Evolutionary conservation across 2,113 vertebrate species (phyloP), one percentile per base, ranked within the genome.

Genomic region (Monopterus albus): DNA sequence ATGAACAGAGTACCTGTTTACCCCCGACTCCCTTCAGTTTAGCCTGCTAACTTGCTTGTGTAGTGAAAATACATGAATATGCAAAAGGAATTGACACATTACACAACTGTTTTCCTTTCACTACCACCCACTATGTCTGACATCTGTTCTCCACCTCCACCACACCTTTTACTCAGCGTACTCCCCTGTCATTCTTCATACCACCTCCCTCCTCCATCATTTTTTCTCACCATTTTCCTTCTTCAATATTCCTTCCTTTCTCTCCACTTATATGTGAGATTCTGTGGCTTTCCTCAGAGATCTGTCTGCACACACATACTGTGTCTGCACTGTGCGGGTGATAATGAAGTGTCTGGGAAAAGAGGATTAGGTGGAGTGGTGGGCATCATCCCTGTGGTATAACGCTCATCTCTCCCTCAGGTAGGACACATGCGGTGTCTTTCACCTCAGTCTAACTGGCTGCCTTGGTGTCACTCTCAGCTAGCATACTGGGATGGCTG

Each of bases 331-430:
- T 52, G 74, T 83, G 78, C 43, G 28, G 74, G 83, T 72, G 85
- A 90, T 90, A 91, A 92, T 92, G 77, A 91, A 90, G 90, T 89
- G 91, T 82, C 79, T 82, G 81, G 72, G 79, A 87, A 86, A 83
- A 86, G 86, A 84, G 89, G 92, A 92, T 92, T 91, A 91, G 83
- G 86, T 66, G 79, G 78, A 87, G 87, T 80, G 82, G 76, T 76
- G 67, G 82, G 82, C 82, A 87, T 83, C 84, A 82, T 88, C 91
- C 84, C 88, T 56, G 71, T 8, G 71, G 78, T 86, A 84, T 80
- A 79, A 81, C 28, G 74, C 74, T 90, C 89, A 87, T 85, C 87
- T 82, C 76, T 86, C 85, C 84, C 85, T 64, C 39, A 88, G 84
- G 85, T 86, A 81, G 79, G 63, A 79, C 40, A 83, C 83, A 58